phyloP scores from a whole-genome alignment of 2,797 vertebrate species.

The Denticeps clupeoides region DNA sequence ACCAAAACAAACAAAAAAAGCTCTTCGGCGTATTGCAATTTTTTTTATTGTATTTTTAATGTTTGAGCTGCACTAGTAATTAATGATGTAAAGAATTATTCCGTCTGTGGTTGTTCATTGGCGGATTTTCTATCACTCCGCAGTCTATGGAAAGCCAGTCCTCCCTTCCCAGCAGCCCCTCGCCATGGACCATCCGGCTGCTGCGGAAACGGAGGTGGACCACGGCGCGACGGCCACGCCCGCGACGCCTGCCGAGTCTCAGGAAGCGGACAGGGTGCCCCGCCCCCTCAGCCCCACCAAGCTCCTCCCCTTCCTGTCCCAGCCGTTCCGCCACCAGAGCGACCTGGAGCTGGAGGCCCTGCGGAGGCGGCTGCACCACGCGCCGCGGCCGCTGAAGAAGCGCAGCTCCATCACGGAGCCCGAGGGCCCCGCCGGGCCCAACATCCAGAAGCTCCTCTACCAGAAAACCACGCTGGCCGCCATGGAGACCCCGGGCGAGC shows the following conservation, averaged over 20 bases:
- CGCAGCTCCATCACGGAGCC: constrained; percentile 90
- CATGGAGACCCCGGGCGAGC: constrained; percentile 71
- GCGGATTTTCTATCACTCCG: too few species aligned
- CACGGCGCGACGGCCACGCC: neutral
- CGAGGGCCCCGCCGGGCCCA: constrained; percentile 79
- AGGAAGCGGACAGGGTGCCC: constrained; percentile 46
- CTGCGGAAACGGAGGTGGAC: constrained; percentile 44
- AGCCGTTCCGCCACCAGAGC: constrained; percentile 77
- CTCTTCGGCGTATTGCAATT: too few species aligned
- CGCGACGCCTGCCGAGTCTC: neutral
- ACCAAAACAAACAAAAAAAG: too few species aligned
- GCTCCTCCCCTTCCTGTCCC: constrained; percentile 79
- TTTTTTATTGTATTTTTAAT: too few species aligned
- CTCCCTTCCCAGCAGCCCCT: constrained; percentile 40
- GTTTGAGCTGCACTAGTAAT: too few species aligned
- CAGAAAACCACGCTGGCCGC: constrained; percentile 90
- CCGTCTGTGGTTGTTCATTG: too few species aligned
- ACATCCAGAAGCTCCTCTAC: constrained; percentile 89
- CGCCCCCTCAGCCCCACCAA: constrained; percentile 93
- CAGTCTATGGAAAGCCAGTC: constrained; percentile 86
- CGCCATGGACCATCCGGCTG: constrained; percentile 42
- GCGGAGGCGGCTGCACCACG: constrained; percentile 77
- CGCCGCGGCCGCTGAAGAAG: constrained; percentile 85
- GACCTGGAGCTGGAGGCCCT: constrained; percentile 79
- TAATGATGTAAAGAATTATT: too few species aligned